phyloP scores from a whole-genome alignment of 2,888 invertebrate genomes.

The Drosophila testacea region DNA sequence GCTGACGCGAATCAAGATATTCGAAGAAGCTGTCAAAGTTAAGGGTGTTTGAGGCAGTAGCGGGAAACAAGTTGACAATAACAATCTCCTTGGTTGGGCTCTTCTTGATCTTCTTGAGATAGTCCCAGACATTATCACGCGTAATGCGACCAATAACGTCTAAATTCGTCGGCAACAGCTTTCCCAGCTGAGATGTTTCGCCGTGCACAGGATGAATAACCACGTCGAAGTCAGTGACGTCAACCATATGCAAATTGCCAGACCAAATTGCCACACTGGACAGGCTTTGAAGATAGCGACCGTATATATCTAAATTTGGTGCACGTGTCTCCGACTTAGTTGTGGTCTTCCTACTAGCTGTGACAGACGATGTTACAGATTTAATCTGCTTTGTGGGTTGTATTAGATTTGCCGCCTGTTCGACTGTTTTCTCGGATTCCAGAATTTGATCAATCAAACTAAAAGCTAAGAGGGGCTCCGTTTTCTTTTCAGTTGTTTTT shows the following conservation, averaged over 20 bases:
- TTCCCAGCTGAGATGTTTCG: slow-evolving; percentile 73
- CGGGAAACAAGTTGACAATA: slow-evolving; percentile 92
- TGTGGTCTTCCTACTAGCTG: slow-evolving; percentile 4
- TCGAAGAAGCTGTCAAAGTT: slow-evolving; percentile 90
- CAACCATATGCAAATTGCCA: slow-evolving; percentile 95
- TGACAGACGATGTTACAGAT: slow-evolving; percentile 4
- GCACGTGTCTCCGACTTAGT: slow-evolving; percentile 14
- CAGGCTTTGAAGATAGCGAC: slow-evolving; percentile 71
- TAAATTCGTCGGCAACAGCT: slow-evolving; percentile 89
- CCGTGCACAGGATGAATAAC: slow-evolving; percentile 89
- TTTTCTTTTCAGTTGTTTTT: slow-evolving; percentile 55
- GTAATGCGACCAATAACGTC: slow-evolving; percentile 96
- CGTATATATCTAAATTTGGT: slow-evolving; percentile 50
- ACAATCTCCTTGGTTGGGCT: slow-evolving; percentile 95
- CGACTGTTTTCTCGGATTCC: slow-evolving; percentile 84
- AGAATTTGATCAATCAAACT: slow-evolving; percentile 84
- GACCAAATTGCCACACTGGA: slow-evolving; percentile 84
- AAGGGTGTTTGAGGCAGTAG: slow-evolving; percentile 91
- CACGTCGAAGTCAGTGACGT: slow-evolving; percentile 94
- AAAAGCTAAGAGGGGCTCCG: slow-evolving; percentile 51
- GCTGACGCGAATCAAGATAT: slow-evolving; percentile 93
- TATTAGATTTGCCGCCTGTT: slow-evolving; percentile 83
- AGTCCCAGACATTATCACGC: slow-evolving; percentile 96
- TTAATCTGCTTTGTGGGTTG: slow-evolving; percentile 49
- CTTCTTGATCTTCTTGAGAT: slow-evolving; percentile 95